These are phyloP conservation scores for Julus scanicus DNA, from an alignment of 2,888 invertebrate species.

Conservation along the genomic window DNA sequence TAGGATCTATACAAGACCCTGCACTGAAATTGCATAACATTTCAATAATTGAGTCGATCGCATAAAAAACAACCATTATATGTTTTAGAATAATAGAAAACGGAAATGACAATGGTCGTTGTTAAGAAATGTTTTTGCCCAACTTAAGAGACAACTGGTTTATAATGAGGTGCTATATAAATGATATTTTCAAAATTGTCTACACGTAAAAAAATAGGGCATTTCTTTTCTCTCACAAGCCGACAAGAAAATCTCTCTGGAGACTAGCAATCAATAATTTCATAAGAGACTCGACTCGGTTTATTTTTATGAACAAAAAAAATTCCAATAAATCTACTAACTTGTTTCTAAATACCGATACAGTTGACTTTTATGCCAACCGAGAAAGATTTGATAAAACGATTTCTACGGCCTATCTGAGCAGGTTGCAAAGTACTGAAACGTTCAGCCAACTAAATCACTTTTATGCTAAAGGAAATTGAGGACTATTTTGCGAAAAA, in stretches of 20 bases:
- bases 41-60: no score
- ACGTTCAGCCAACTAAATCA: not conserved
- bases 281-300: constrained; percentile 19
- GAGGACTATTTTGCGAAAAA: not conserved
- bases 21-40: no score
- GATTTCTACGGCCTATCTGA: not conserved
- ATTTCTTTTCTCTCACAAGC: not conserved
- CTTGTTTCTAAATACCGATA: constrained; percentile 19
- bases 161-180: constrained; percentile 19
- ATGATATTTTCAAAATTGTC: constrained; percentile 7
- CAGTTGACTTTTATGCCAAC: not conserved
- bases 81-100: no score
- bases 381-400: constrained; percentile 2
- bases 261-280: not conserved
- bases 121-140: not conserved
- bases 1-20: no score
- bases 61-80: no score
- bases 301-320: constrained; percentile 16
- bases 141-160: not conserved
- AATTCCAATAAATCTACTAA: constrained; percentile 19
- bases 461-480: constrained; percentile 19
- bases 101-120: no score
- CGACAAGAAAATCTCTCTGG: not conserved
- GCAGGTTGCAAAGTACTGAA: not conserved
- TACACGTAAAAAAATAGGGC: not conserved